Base-by-base conservation (phyloP, 2,797 vertebrate genomes). In the Sebastes nivosus region DNA sequence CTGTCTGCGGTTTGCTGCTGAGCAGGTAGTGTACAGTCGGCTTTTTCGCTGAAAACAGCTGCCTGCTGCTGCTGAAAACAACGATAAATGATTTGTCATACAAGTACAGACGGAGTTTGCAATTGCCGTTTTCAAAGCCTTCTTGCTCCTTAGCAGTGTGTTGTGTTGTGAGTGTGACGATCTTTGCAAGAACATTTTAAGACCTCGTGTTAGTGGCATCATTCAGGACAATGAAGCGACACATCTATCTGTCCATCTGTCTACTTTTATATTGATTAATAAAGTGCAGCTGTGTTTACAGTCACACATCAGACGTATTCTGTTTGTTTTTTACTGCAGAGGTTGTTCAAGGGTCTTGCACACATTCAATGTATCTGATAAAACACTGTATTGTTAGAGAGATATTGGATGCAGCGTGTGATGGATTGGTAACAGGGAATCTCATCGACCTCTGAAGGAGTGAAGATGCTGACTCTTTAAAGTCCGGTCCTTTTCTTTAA, bases 391-490 rank as follows among this genome's bases (percentile, higher is more conserved):
- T 34, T 68, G 30, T 70, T 52, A 36, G 14, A 25, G 61, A 54
- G 42, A 20, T 38, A 65, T 38, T 64, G 61, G 52, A n/a, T 69
- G 61, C 13, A 10, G 58, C 18, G 38, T 82, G 64, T 78, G 77
- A 84, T 79, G 22, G 68, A 88, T 79, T 72, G 63, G 42, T 8
- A 55, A 60, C 70, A 55, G 60, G 72, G 66, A 58, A 61, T 73
- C 54, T 72, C 50, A 80, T 75, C 32, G 20, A 84, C 80, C 72
- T 84, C 58, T 42, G 24, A 25, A 64, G 63, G 81, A 32, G 64
- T 29, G 25, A 80, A 79, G 82, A 71, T 72, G 71, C 80, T 72
- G 84, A 85, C 77, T 68, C 12, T 32, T 42, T 8, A 72, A 68
- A 81, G 58, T 64, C 29, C 5, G 18, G 18, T 30, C 29, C 4